Base-by-base conservation (phyloP, 2,888 invertebrate genomes). In the Meliscaeva auricollis region DNA sequence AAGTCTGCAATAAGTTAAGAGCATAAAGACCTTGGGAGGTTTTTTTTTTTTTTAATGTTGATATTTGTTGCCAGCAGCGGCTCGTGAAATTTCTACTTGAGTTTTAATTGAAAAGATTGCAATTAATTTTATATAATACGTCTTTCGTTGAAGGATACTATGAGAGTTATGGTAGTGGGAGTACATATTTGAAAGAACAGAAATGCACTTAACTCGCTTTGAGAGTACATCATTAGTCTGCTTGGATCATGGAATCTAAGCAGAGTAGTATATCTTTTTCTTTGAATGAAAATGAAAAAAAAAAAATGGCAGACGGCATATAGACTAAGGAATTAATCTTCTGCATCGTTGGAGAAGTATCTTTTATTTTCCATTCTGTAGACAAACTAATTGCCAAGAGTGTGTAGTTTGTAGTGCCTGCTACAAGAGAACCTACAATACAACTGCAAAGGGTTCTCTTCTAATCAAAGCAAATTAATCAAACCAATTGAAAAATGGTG, bases 101-200 rank as follows among this genome's bases (percentile, higher is more conserved):
- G 41, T 22, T 41, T 22, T 22, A 60, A 60, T 60, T 60, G 22
- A 60, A 60, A 41, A 41, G 38, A 22, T 22, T 41, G 60, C 41
- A 38, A 60, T 60, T 60, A 60, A 60, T 60, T 60, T 41, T 56
- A 56, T 56, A 35, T 35, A 56, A 56, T 56, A 35, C 35, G 56
- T 13, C 4, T 17, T 35, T 56, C 3, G 17, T 56, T 56, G 6
- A 56, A 56, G 11, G 32, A 13, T 56, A 35, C 0, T 11, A 5
- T 0, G 2, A 9, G 1, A 13, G 0, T 56, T 15, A 0, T 11
- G n/a, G n/a, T n/a, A 35, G 3, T 4, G 1, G 3, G 4, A 17
- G 17, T 32, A 15, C n/a, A 32, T 9, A 56, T 15, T 56, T 17
- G 56, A 56, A 35, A 20, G 11, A 56, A 17, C 56, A 35, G 17